phyloP scores from a whole-genome alignment of 1,140 invertebrate genomes.

The Cydia amplana region DNA sequence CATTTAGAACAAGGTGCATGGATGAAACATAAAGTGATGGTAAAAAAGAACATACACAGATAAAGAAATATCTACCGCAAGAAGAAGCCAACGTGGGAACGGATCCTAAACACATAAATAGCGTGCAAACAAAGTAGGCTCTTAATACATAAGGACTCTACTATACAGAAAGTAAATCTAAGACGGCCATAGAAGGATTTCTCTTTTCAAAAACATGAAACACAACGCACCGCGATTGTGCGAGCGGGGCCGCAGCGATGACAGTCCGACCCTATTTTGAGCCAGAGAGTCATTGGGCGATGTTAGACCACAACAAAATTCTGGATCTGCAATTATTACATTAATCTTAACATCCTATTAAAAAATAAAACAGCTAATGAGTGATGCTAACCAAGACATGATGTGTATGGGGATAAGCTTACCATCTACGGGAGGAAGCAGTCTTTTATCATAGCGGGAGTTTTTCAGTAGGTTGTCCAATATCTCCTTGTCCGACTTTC shows the following conservation, averaged over 20 bases:
- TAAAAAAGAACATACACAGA: constrained; percentile 36
- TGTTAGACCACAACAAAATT: constrained; percentile 91
- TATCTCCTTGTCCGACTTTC: constrained; percentile 94
- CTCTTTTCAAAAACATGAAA: constrained; percentile 77
- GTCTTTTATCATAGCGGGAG: constrained; percentile 92
- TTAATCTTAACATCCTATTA: constrained; percentile 38
- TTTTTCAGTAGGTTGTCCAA: constrained; percentile 89
- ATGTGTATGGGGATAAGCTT: constrained; percentile 58
- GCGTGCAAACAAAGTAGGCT: constrained; percentile 45
- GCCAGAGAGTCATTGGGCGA: constrained; percentile 83
- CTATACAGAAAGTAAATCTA: constrained; percentile 42
- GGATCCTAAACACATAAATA: constrained; percentile 39
- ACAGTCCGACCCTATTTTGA: constrained; percentile 77
- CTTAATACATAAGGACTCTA: constrained; percentile 47
- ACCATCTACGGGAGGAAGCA: constrained; percentile 92
- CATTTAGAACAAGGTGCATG: constrained; percentile 42
- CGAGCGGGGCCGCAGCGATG: constrained; percentile 81
- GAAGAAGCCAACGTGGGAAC: constrained; percentile 42
- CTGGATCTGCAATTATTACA: constrained; percentile 88
- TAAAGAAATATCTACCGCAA: constrained; percentile 38
- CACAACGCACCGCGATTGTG: constrained; percentile 84
- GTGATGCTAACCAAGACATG: constrained; percentile 28
- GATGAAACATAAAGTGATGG: constrained; percentile 37
- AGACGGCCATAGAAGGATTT: constrained; percentile 47
- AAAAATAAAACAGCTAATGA: constrained; percentile 26